phyloP scores from a whole-genome alignment of 2,113 vertebrate genomes.

The Colaptes auratus region DNA sequence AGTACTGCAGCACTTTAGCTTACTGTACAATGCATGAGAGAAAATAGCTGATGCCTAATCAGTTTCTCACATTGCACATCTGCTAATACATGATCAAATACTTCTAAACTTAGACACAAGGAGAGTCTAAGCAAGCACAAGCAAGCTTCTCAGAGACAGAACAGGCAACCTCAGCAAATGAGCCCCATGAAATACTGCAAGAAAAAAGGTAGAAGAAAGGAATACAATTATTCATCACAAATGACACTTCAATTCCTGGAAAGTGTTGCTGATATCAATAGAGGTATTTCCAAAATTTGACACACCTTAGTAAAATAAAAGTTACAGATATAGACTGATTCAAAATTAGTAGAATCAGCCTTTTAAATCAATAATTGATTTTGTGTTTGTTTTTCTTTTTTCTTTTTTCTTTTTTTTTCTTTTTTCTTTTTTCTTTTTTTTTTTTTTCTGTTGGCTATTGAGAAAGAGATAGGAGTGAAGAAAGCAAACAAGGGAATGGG shows the following conservation, averaged over 20 bases:
- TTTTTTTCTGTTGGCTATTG: background rate
- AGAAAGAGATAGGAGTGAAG: background rate
- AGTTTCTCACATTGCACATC: slow-evolving; percentile 6
- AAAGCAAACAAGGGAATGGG: background rate
- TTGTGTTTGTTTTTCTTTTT: background rate
- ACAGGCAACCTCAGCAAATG: background rate
- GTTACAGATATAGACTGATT: background rate
- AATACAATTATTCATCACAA: background rate
- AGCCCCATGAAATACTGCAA: background rate
- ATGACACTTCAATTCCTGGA: background rate
- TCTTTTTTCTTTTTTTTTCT: no score
- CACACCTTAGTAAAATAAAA: background rate
- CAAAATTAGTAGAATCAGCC: background rate
- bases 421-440: no score
- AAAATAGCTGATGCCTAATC: slow-evolving; percentile 28
- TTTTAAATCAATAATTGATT: background rate
- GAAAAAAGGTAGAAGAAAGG: background rate
- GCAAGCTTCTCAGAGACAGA: background rate
- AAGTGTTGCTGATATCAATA: background rate
- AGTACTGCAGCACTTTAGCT: background rate
- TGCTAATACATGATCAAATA: slow-evolving; percentile 49
- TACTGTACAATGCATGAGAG: background rate
- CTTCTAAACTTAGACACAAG: slow-evolving; percentile 36
- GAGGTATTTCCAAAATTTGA: background rate
- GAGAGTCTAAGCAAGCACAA: background rate